Percentiles rank a stretch among this genome's conserved stretches.
Evolutionary conservation across 2,797 vertebrate species (phyloP).

Genomic region (Amniataba percoides): DNA sequence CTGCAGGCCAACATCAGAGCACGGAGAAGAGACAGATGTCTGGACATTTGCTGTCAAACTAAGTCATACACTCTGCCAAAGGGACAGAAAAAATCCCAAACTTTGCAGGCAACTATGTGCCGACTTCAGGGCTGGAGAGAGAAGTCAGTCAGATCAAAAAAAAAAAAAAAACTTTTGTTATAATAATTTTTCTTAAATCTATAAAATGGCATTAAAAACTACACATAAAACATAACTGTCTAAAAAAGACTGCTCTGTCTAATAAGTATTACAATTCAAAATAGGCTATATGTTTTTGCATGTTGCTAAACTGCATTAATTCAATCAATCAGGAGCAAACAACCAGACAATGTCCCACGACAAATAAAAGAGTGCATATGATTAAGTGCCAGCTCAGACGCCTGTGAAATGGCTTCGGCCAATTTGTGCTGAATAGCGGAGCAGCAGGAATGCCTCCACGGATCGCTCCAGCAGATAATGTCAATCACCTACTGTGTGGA

Average conservation of each 20-base stretch:
- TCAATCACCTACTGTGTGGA: constrained; percentile 85
- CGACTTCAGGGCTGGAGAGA: constrained; percentile 38
- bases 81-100: constrained; percentile 68
- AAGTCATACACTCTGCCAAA: constrained; percentile 82
- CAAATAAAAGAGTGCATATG: constrained; percentile 53
- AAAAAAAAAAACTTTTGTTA: neutral
- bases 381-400: constrained; percentile 59
- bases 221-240: neutral
- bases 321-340: constrained; percentile 38
- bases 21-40: constrained; percentile 86
- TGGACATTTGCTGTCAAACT: constrained; percentile 87
- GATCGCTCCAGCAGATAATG: constrained; percentile 85
- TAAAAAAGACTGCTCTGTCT: neutral
- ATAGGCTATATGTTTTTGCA: neutral
- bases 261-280: neutral
- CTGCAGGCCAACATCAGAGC: constrained; percentile 83
- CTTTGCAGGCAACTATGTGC: constrained; percentile 71
- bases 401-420: constrained; percentile 67
- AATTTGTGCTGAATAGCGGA: constrained; percentile 65
- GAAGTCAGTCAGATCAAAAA: constrained; percentile 29
- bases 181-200: neutral
- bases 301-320: constrained; percentile 28
- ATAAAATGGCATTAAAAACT: neutral
- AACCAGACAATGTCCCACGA: constrained; percentile 33
- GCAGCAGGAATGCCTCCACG: constrained; percentile 79